Base-by-base conservation (phyloP, 2,113 vertebrate species). In the Xenopus laevis region DNA sequence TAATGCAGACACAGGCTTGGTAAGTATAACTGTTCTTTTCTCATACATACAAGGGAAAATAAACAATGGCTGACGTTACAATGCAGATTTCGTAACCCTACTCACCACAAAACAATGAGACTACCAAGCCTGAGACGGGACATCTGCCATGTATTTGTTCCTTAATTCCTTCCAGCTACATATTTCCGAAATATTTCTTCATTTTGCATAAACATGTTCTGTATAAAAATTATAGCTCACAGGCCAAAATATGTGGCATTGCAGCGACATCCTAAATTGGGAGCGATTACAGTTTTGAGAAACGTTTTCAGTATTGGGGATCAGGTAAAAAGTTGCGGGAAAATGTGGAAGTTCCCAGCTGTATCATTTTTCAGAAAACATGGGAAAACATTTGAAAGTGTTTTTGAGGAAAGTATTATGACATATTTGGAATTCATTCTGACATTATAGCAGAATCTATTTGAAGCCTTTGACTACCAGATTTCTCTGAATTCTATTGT, bases 41-140 rank as follows among this genome's bases (percentile, higher is more conserved):
- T 70, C 74, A 70, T 77, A 77, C 27, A 64, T 77, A 70, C 67
- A 55, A 77, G 67, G 47, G 74, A 77, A 67, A 77, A 77, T 64
- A 77, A 77, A 77, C 74, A 77, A 77, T 70, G 66, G 67, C 66
- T 68, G 55, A 77, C 74, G 55, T 77, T 77, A 77, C 74, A 77
- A 77, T 77, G 74, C 58, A 70, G 67, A 77, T 77, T 77, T 70
- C 59, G n/a, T 57, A 77, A 77, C 74, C 66, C 55, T 53, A 50
- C 70, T 8, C 59, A 59, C 74, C 66, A 77, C 66, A 70, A 68
- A 77, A 77, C 74, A 77, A 77, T 77, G 55, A 69, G 74, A 46
- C 74, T 70, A 70, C 74, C 74, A 77, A 70, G 74, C 61, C 63
- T 57, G 59, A 77, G 66, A 77, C 59, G 47, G 67, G 66, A 77